Conservation (phyloP, 2,888 invertebrate genomes). For the Pyrochroa serraticornis region DNA sequence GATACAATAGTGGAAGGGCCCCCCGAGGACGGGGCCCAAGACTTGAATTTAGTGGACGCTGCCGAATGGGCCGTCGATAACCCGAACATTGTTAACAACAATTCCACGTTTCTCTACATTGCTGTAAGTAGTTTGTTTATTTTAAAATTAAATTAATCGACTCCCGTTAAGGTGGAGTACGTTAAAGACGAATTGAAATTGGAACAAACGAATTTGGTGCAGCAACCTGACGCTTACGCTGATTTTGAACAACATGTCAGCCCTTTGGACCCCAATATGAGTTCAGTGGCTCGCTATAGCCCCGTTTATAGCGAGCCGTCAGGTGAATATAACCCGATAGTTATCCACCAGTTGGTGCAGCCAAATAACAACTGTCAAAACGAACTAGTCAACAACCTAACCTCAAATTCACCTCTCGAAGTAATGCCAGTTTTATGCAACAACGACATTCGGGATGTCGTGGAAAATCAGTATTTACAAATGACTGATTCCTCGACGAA, state of each 20-base stretch:
- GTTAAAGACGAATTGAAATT: conserved; percentile 52
- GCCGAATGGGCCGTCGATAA: conserved; percentile 39
- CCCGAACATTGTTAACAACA: conserved; percentile 37
- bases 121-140: conserved; percentile 45
- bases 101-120: conserved; percentile 52
- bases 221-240: conserved; percentile 33
- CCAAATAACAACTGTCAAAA: conserved; percentile 35
- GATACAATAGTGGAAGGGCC: conserved; percentile 46
- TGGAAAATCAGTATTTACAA: conserved; percentile 48
- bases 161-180: conserved; percentile 52
- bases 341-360: conserved; percentile 52
- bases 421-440: conserved; percentile 46
- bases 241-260: conserved; percentile 54
- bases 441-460: conserved; percentile 46
- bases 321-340: conserved; percentile 49
- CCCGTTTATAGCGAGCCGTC: conserved; percentile 58
- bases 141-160: neutral
- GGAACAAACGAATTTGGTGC: conserved; percentile 28
- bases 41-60: conserved; percentile 41
- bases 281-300: conserved; percentile 67
- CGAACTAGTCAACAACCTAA: conserved; percentile 28
- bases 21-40: conserved; percentile 43
- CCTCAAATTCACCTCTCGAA: conserved; percentile 37
- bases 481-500: conserved; percentile 32
- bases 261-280: conserved; percentile 61